Conservation (phyloP, 2,888 invertebrate species). For the Lapara coniferarum region DNA sequence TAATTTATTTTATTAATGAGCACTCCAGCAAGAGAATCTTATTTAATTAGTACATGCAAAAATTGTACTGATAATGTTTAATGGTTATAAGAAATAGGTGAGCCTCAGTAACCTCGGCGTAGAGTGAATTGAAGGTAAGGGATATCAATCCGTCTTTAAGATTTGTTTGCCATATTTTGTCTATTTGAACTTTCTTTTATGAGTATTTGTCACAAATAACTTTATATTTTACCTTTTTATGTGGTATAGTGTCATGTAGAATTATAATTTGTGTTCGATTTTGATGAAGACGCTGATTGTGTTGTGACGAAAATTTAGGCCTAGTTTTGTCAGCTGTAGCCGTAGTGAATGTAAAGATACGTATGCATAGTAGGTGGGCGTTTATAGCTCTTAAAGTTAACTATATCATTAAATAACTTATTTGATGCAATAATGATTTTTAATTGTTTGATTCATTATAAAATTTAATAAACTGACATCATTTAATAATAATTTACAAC, state of each 20-base stretch:
- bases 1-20: conserved; percentile 51
- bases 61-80: conserved; percentile 54
- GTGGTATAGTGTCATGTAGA: conserved; percentile 39
- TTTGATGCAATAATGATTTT: too few species aligned
- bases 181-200: conserved; percentile 67
- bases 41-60: conserved; percentile 43
- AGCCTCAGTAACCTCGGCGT: conserved; percentile 53
- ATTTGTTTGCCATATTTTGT: conserved; percentile 79
- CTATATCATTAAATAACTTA: neutral
- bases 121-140: conserved; percentile 66
- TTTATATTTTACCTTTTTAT: conserved; percentile 40
- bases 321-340: conserved; percentile 57
- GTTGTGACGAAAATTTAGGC: conserved; percentile 54
- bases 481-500: too few species aligned
- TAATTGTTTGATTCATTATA: neutral
- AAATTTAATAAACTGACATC: neutral
- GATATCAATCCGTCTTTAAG: conserved; percentile 53
- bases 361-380: conserved; percentile 43
- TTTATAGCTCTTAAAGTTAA: neutral
- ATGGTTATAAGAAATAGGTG: conserved; percentile 49
- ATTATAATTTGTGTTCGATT: conserved; percentile 29
- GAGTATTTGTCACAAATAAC: conserved; percentile 46
- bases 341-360: conserved; percentile 52
- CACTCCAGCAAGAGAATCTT: conserved; percentile 47
- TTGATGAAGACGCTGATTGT: conserved; percentile 31